Evolutionary conservation across 2,888 invertebrate genomes (phyloP), one percentile per base, ranked within the genome.

Genomic region (Allygus modestus): DNA sequence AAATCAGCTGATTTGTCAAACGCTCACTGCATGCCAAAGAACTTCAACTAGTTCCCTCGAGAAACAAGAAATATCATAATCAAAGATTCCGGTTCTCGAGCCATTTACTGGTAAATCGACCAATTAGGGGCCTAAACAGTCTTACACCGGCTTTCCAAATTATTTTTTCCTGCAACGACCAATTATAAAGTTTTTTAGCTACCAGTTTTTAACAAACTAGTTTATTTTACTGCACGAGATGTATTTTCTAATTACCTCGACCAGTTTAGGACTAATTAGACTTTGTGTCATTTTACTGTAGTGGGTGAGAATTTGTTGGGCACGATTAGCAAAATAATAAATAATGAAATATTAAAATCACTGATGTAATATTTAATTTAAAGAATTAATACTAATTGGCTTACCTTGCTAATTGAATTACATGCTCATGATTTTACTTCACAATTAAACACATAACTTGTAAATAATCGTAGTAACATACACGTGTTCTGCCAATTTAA

Each of bases 41-140:
- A 23, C 23, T 58, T 58, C 58, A 58, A 58, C 58, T 58, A 58
- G 58, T 58, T 58, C 20, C 58, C 58, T 23, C 23, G 23, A 23
- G 58, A 58, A 58, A 20, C 23, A 23, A 58, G 58, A 58, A 58
- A 58, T 58, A 58, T 58, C 58, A 58, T 58, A 58, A 58, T 58
- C 58, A 58, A 17, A 9, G 58, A 58, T n/a, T 23, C 58, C 58
- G 58, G 58, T 58, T 58, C 58, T 7, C 5, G 37, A 58, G 23
- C 58, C 58, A 58, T 58, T 58, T 58, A 23, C 58, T 58, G 23
- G 58, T 20, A 2, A 58, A 20, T 58, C 58, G 23, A 11, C 58
- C 58, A 58, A 58, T 58, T 58, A 58, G 58, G 37, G 37, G 23
- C 46, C 46, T 0, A 58, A 23, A 58, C 58, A 23, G 23, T 23